Base-by-base conservation (phyloP, 2,113 vertebrate species). In the Rhipidura dahli region DNA sequence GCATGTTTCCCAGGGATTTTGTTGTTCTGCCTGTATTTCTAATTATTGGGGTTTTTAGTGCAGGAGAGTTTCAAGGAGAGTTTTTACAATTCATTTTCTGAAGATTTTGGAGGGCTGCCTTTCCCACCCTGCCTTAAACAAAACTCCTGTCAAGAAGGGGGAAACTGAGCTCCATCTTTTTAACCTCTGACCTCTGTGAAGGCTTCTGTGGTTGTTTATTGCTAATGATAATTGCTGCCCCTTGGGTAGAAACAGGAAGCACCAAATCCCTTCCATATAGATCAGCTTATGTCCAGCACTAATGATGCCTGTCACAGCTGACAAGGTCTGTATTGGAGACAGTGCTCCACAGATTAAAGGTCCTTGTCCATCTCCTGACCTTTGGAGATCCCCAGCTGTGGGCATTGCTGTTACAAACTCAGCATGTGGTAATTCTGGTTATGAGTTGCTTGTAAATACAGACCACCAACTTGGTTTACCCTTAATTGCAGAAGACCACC, bases 271-370 rank as follows among this genome's bases (percentile, higher is more conserved):
- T 92, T 92, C 47, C 26, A 14, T 44, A 66, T 7, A 60, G 49
- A 73, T 85, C 57, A 39, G 65, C 27, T 69, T 83, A 37, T 40
- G 70, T 90, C 50, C 60, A 53, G 66, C 42, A 33, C 51, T 91
- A 95, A 88, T 83, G 63, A 73, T 22, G 44, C 60, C 60, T 90
- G 78, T 88, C 87, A 91, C 75, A 81, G 68, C 68, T 92, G 87
- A 91, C 59, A 84, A 71, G 49, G n/a, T 68, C 77, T 79, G 37
- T 66, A 35, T 19, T 61, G 57, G 49, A 69, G 27, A 17, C 30
- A 61, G 54, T 50, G 59, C 24, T 56, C 42, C 42, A 20, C 30
- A 57, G 42, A 76, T 79, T 78, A 91, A 94, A 87, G 87, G 82
- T 80, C 78, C 78, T 73, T 77, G 75, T 95, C 59, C 6, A 8